Base-by-base conservation (phyloP, 2,113 vertebrate genomes). In the Ibidorhyncha struthersii region DNA sequence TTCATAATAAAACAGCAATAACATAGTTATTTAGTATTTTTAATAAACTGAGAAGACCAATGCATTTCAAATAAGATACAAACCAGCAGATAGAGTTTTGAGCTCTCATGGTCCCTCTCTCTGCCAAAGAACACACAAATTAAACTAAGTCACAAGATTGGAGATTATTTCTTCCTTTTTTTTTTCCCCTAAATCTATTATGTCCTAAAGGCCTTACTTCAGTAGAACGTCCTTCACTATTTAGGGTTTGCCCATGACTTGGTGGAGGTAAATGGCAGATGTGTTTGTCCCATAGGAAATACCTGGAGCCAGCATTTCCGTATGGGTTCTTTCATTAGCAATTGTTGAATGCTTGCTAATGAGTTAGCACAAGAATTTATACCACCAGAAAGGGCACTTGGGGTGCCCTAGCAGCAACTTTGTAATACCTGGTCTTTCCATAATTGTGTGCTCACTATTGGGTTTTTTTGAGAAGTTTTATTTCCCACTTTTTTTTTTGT, bases 1-100 rank as follows among this genome's bases (percentile, higher is more conserved):
- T 95, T 91, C 87, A 70, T 88, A 96, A 96, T 62, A 83, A 95
- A 90, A 49, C 74, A 90, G 63, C 59, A 83, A 36, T 58, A 86
- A 49, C 22, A 2, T 26, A 70, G 85, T 81, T 90, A 86, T 94
- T 96, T 90, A 67, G 94, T 82, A 55, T 80, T 91, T 94, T 93
- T 96, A 77, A 82, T 86, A 47, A 87, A 63, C 43, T 52, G 71
- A 84, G 82, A 78, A 91, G 86, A 93, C 78, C 38, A 47, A 10
- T 58, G 92, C 67, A 77, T 90, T 96, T 88, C 74, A 93, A 92
- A 82, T 80, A 84, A 80, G 29, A 58, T 10, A 67, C 53, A 73
- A 94, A 82, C 73, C 53, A 96, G 41, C 61, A 86, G 66, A 82
- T n/a, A 70, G 43, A 55, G 43, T 78, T 96, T 47, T 77, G 58